Conservation (phyloP, 1,140 invertebrate species). For the Lepidurus packardi region DNA sequence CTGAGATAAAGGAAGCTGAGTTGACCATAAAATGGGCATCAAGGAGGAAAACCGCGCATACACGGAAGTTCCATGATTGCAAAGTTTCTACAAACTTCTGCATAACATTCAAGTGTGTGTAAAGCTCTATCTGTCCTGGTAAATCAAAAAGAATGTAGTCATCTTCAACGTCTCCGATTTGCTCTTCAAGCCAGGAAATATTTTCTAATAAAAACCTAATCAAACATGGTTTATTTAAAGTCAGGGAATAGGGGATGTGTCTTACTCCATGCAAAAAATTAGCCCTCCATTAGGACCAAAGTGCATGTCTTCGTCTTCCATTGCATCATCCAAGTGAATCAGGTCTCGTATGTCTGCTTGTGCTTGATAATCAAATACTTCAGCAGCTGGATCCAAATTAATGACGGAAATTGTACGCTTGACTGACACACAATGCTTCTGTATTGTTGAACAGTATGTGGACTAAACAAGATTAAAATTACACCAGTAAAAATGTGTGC, state of each 20-base stretch:
- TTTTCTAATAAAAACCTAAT: slow-evolving; percentile 65
- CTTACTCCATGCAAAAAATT: slow-evolving; percentile 91
- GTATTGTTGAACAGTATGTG: slow-evolving; percentile 87
- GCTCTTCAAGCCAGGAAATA: slow-evolving; percentile 81
- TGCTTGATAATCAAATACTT: slow-evolving; percentile 87
- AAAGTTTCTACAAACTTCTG: slow-evolving; percentile 71
- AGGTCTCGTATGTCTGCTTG: slow-evolving; percentile 85
- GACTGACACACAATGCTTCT: slow-evolving; percentile 69
- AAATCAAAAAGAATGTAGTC: slow-evolving; percentile 99
- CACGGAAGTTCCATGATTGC: slow-evolving; percentile 72
- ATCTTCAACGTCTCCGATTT: slow-evolving; percentile 62
- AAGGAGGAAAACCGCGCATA: slow-evolving; percentile 87
- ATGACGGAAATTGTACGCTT: slow-evolving; percentile 76
- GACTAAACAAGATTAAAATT: slow-evolving; percentile 54
- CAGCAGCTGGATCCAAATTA: slow-evolving; percentile 96
- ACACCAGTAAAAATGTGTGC: slow-evolving; percentile 33
- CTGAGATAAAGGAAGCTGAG: slow-evolving; percentile 88
- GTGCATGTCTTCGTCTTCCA: slow-evolving; percentile 90
- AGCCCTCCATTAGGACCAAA: slow-evolving; percentile 97
- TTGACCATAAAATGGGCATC: slow-evolving; percentile 98
- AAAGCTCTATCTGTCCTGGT: slow-evolving; percentile 97
- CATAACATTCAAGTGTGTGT: slow-evolving; percentile 91
- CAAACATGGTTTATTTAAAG: slow-evolving; percentile 27
- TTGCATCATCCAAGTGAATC: slow-evolving; percentile 90
- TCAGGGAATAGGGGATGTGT: slow-evolving; percentile 41